Conservation (phyloP, 2,888 invertebrate species). For the Eilema griseolum region DNA sequence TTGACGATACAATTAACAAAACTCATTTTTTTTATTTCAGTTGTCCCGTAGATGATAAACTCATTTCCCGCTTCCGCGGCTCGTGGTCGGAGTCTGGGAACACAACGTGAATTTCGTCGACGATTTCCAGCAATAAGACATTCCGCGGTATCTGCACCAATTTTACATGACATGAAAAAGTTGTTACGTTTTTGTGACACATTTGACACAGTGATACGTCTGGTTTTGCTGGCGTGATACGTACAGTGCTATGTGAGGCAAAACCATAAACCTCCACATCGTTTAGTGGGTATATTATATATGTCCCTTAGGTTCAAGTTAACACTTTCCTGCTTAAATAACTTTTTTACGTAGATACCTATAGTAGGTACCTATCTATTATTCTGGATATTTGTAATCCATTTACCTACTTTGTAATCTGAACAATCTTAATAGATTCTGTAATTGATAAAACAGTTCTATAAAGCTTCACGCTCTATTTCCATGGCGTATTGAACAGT, state of each 20-base stretch:
- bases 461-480: constrained; percentile 18
- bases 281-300: too few relatives aligned
- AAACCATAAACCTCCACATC: too few relatives aligned
- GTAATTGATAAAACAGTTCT: constrained; percentile 13
- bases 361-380: neutral
- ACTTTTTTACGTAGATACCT: neutral
- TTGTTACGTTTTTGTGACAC: neutral
- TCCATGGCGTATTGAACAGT: neutral
- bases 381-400: neutral
- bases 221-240: neutral
- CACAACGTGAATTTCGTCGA: too few relatives aligned
- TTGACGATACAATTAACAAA: neutral
- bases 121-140: constrained; percentile 88
- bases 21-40: constrained; percentile 68
- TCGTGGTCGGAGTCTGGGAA: constrained; percentile 98
- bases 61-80: constrained; percentile 96
- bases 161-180: neutral
- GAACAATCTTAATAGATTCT: constrained; percentile 4
- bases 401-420: constrained; percentile 7
- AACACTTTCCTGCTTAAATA: neutral
- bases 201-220: neutral
- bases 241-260: too few relatives aligned
- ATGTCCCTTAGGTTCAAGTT: too few relatives aligned
- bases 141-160: neutral
- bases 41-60: constrained; percentile 96